phyloP scores from a whole-genome alignment of 2,888 invertebrate genomes.

The Eledona agricola region DNA sequence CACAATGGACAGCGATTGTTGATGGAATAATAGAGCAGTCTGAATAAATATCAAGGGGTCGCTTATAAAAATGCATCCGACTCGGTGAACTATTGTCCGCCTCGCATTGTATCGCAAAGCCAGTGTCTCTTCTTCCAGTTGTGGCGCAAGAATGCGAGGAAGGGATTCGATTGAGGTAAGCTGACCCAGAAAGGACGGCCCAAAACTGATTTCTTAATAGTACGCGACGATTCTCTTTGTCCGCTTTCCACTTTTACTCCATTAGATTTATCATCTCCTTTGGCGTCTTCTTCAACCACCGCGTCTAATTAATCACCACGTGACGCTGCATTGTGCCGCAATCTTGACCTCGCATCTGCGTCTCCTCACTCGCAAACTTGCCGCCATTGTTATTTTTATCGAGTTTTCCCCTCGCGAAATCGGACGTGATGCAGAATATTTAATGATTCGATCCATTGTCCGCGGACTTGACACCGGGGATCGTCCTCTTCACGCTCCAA shows the following conservation, averaged over 20 bases:
- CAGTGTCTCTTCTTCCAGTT: conserved; percentile 52
- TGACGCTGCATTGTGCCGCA: conserved; percentile 56
- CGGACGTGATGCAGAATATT: conserved; percentile 56
- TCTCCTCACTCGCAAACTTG: conserved; percentile 54
- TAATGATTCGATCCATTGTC: conserved; percentile 56
- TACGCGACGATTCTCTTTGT: not conserved
- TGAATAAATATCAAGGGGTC: conserved; percentile 57
- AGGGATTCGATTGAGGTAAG: conserved; percentile 45
- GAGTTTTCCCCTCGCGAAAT: conserved; percentile 54
- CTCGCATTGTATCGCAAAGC: conserved; percentile 47
- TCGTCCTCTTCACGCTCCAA: no score
- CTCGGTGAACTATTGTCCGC: conserved; percentile 50
- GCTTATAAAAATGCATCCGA: conserved; percentile 49
- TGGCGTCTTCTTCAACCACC: no score
- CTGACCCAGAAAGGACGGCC: conserved; percentile 17
- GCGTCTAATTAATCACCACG: conserved; percentile 55
- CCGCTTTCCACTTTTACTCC: not conserved
- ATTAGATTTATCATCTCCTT: no score
- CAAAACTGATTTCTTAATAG: not conserved
- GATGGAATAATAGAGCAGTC: conserved; percentile 61
- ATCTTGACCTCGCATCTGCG: conserved; percentile 54
- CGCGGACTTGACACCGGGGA: conserved; percentile 52
- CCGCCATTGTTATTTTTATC: conserved; percentile 56
- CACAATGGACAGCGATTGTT: conserved; percentile 60
- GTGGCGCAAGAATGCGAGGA: conserved; percentile 52